phyloP scores from a whole-genome alignment of 2,113 vertebrate genomes.

The Neolamprologus fasciatus region DNA sequence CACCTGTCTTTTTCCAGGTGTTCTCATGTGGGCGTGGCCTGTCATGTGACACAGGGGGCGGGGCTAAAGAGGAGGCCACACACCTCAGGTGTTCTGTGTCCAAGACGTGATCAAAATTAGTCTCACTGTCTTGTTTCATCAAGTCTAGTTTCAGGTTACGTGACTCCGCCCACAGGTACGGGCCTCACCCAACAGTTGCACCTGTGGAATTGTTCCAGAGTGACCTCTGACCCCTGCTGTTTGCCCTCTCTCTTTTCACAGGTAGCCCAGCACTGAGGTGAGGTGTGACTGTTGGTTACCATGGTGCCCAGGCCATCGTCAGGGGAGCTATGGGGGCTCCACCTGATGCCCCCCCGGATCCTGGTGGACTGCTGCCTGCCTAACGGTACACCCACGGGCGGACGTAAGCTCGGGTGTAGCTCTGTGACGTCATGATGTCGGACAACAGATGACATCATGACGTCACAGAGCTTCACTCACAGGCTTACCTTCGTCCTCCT shows the following conservation, averaged over 20 bases:
- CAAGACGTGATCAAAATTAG: not conserved
- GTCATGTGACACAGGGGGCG: not conserved
- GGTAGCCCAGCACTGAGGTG: slow-evolving; percentile 5
- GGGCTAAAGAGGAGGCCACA: not conserved
- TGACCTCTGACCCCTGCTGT: not conserved
- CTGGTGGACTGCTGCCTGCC: slow-evolving; percentile 78
- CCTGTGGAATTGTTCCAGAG: not conserved
- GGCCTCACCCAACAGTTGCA: not conserved
- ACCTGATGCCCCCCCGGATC: slow-evolving; percentile 77
- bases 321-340: slow-evolving; percentile 77
- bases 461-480: not conserved
- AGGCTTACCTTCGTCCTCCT: not conserved
- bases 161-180: not conserved
- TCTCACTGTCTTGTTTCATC: not conserved
- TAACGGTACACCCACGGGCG: slow-evolving; percentile 43
- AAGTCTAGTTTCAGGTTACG: not conserved
- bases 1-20: not conserved
- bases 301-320: slow-evolving; percentile 76
- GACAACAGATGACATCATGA: not conserved
- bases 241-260: not conserved
- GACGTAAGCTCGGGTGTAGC: too few relatives aligned
- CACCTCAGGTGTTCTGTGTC: too few relatives aligned
- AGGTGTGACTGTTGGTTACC: slow-evolving; percentile 16
- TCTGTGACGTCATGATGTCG: not conserved
- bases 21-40: not conserved